Evolutionary conservation across 2,797 vertebrate species (phyloP), one percentile per base, ranked within the genome.

Genomic region (Gallirallus australis): DNA sequence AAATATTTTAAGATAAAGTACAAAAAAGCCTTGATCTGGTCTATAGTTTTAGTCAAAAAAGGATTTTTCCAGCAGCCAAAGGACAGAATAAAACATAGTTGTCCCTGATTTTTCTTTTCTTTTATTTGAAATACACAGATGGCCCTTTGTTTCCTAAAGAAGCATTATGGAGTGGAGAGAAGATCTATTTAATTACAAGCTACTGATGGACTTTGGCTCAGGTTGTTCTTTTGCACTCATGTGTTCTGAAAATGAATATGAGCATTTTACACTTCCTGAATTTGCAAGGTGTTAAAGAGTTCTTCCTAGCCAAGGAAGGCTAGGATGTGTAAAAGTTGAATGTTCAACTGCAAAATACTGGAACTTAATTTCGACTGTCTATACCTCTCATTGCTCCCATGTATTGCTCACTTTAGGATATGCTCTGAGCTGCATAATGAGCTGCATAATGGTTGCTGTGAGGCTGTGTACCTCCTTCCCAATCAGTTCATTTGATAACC

Each of bases 151-250:
- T 93, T 93, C 63, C 30, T 9, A 45, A 24, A 28, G 8, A 11
- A 68, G 30, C 37, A 28, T 69, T 69, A 78, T n/a, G 35, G 25
- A 70, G 8, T 48, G 21, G 5, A 83, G 28, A 64, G 12, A 31
- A 61, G 10, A 69, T 13, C 9, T 3, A 11, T 64, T 63, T 76
- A 66, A 54, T 66, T 82, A 10, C 24, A 89, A 57, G 15, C 28
- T 54, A 52, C 16, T 33, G 52, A 9, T 1, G 0, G 5, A 35
- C 8, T 10, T 3, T 53, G 5, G 12, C 12, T 83, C 11, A 42
- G 15, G 15, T 4, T 66, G 0, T 40, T 91, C 9, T 76, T 89
- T 68, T 35, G 7, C 35, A 47, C 7, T 72, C 12, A 9, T 14
- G 17, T 5, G 28, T 82, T 81, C 42, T 84, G n/a, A 63, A 19